Conservation (phyloP, 2,113 vertebrate species). For the Chaetorhynchus papuensis region DNA sequence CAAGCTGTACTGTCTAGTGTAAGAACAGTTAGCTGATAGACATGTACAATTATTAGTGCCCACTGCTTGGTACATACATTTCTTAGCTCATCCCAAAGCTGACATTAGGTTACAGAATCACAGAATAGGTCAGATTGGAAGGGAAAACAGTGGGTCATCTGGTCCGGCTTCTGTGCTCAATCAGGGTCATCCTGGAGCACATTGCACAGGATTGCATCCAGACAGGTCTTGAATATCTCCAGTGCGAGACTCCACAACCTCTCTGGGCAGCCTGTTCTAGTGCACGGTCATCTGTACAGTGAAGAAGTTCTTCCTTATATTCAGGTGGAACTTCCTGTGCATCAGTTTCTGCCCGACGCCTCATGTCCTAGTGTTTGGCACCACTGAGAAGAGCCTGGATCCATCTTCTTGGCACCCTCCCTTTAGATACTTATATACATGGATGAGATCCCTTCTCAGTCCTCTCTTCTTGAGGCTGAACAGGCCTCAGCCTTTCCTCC, state of each 20-base stretch:
- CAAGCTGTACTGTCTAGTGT: not conserved
- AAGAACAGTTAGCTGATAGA: not conserved
- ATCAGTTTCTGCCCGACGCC: not conserved
- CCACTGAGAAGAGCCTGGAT: not conserved
- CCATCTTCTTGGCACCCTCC: not conserved
- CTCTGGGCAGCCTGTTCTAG: not conserved
- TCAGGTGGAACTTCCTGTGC: not conserved
- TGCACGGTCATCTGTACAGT: not conserved
- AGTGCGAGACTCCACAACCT: not conserved
- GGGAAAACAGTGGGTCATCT: not conserved
- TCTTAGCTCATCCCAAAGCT: not conserved
- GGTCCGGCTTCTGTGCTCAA: not conserved
- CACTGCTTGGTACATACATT: fast-evolving
- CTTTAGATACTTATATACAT: not conserved
- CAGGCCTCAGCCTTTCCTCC: not conserved
- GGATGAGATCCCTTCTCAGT: not conserved
- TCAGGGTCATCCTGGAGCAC: not conserved
- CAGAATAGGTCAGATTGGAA: not conserved
- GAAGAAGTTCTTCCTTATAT: not conserved
- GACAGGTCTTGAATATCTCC: not conserved
- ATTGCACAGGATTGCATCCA: not conserved
- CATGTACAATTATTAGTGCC: not conserved
- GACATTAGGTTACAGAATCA: not conserved
- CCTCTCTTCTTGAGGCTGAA: not conserved
- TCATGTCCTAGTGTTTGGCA: not conserved